These are phyloP conservation scores for Hyperoplus immaculatus DNA, from an alignment of 2,797 vertebrate species.

Conservation along the genomic window DNA sequence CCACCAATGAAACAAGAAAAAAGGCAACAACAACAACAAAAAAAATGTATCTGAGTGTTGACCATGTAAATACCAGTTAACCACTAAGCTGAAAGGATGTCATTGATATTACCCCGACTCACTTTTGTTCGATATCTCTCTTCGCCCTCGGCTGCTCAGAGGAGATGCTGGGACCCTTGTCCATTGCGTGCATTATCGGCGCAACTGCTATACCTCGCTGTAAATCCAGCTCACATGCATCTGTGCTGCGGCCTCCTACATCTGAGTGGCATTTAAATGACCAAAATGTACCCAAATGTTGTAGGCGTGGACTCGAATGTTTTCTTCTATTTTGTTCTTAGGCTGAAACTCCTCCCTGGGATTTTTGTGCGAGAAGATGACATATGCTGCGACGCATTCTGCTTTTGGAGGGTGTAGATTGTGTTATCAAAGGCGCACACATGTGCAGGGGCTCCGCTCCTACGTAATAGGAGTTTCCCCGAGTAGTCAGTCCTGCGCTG, in stretches of 20 bases:
- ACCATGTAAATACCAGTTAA: background rate
- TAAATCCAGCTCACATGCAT: background rate
- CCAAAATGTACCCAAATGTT: conserved; percentile 2
- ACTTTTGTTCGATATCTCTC: conserved; percentile 80
- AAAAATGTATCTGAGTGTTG: too few species aligned
- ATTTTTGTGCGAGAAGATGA: conserved; percentile 14
- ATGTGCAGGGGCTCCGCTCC: conserved; percentile 27
- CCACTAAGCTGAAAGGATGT: background rate
- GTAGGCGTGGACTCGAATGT: conserved; percentile 36
- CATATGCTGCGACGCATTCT: conserved; percentile 18
- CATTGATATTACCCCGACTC: conserved; percentile 51
- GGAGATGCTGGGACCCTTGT: conserved; percentile 1
- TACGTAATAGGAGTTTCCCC: conserved; percentile 67
- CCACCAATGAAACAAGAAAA: background rate
- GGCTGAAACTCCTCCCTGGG: conserved; percentile 37
- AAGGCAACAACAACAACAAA: background rate
- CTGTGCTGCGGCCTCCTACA: background rate
- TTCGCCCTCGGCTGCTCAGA: conserved; percentile 52
- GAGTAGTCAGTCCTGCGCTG: background rate
- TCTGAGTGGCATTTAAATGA: conserved; percentile 33
- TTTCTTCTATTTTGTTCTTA: conserved; percentile 26
- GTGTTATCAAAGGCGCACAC: conserved; percentile 82
- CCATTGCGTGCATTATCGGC: conserved; percentile 32
- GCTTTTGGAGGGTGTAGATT: conserved; percentile 69
- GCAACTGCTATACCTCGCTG: conserved; percentile 11